Evolutionary conservation across 2,888 invertebrate genomes (phyloP), one percentile per base, ranked within the genome.

Genomic region (Psylliodes chrysocephalus): DNA sequence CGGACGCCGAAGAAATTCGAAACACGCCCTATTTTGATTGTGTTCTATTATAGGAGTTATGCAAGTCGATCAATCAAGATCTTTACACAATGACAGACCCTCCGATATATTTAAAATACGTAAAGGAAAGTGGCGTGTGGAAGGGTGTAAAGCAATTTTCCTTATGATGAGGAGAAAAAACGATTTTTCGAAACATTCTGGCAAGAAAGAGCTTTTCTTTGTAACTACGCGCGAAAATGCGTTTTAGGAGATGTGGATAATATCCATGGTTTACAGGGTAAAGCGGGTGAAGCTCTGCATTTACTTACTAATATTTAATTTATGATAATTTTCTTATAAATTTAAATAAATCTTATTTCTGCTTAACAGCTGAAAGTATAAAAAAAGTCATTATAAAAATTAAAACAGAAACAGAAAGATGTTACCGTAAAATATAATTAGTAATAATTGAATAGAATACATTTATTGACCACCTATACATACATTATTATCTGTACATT

Each of bases 131-230:
- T 55, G 33, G 46, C 57, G 8, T 47, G 8, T 47, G 49, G 35
- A 57, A 59, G 59, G 59, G 59, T 59, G 59, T 59, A 35, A 59
- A 59, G 49, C 59, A 51, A 59, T 59, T 59, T 59, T 59, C 59
- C 28, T 42, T 59, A 30, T 30, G 42, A 59, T 59, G 49, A 57
- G 49, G 54, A 42, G 54, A 54, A 55, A 54, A 55, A 46, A 55
- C 59, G 38, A 59, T 59, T 59, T 51, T 57, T 51, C 7, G 54
- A 25, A 28, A 57, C 38, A 17, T 49, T 57, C 38, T 57, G 35
- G 38, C 35, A 17, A 12, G 17, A 40, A 46, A 42, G 14, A 59
- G 38, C 17, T 38, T 57, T 35, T 46, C 33, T 38, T 19, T 12
- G 38, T 53, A 8, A 7, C 33, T 33, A 53, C 18, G 19, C n/a